phyloP scores from a whole-genome alignment of 1,140 invertebrate species.

The Ceratina australensis region DNA sequence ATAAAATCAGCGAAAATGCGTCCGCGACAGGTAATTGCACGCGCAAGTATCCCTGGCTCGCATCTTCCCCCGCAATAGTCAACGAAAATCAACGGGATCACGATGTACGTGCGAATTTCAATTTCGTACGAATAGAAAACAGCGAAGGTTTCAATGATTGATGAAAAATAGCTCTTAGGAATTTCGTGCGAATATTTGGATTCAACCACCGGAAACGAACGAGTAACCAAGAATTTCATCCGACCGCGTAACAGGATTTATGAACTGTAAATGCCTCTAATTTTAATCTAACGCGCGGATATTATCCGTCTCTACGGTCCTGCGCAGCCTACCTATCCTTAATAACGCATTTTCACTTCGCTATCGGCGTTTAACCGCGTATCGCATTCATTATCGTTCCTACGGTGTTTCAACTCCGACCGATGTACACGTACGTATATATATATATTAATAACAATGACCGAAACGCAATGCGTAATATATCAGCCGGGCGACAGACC shows the following conservation, averaged over 20 bases:
- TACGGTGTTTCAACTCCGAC: background rate
- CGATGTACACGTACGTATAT: no score
- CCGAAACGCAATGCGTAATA: background rate
- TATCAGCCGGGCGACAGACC: background rate
- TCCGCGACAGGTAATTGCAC: constrained; percentile 67
- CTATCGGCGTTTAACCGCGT: background rate
- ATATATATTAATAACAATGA: constrained; percentile 16
- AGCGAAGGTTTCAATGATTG: no score
- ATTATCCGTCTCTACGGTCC: background rate
- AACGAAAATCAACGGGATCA: constrained; percentile 50
- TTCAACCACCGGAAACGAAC: no score
- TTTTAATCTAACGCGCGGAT: no score
- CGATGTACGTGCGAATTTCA: background rate
- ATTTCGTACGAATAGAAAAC: no score
- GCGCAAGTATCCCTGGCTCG: constrained; percentile 47
- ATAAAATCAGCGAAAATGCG: constrained; percentile 68
- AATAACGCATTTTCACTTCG: background rate
- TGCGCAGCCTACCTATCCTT: background rate
- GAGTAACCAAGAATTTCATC: no score
- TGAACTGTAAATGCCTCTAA: background rate
- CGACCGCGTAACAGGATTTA: background rate
- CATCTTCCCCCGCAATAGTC: constrained; percentile 50
- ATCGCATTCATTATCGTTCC: background rate
- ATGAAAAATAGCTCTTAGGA: no score
- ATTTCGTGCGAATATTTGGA: no score